Evolutionary conservation across 2,888 invertebrate species (phyloP), one percentile per base, ranked within the genome.

Genomic region (Macrosiphum euphorbiae): DNA sequence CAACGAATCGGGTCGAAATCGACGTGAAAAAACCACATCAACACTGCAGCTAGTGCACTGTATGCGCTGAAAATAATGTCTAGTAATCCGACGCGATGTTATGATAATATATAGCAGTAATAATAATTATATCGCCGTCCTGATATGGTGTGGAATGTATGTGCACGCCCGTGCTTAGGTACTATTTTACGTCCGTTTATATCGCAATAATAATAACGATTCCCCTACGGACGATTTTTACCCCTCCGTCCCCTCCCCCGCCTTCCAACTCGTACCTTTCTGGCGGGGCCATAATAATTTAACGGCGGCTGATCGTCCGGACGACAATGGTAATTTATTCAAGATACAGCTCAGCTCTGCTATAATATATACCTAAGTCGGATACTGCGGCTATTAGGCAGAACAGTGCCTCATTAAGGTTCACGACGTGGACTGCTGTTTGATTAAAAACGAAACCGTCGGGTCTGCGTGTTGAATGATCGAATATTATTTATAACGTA

Each of bases 311-410:
- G n/a, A 78, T 8, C 35, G 87, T 52, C 24, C 3, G 88, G 35
- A 88, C 35, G 78, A 88, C 35, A 50, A 35, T 50, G 35, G 52
- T 88, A 88, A 52, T 88, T 52, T 88, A 88, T 88, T 88, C 88
- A 88, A 88, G n/a, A 88, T 88, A 35, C 50, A 20, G n/a, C 16
- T 67, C 50, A 20, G n/a, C 16, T 67, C n/a, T n/a, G n/a, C 55
- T 55, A 20, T 55, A 24, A 20, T 55, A 55, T 55, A 20, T 58
- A 58, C 7, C 26, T 58, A 58, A 8, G 58, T 58, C 35, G 7
- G 35, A 67, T 7, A 35, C 52, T 20, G 20, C 11, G 88, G 52
- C 52, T 88, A 88, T 88, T 88, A 88, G 52, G 52, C 26, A 78
- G 35, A 35, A 16, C 67, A 67, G 67, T 67, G 67, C 67, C 67